Evolutionary conservation across 1,140 invertebrate species (phyloP).

Genomic region (Listronotus bonariensis): DNA sequence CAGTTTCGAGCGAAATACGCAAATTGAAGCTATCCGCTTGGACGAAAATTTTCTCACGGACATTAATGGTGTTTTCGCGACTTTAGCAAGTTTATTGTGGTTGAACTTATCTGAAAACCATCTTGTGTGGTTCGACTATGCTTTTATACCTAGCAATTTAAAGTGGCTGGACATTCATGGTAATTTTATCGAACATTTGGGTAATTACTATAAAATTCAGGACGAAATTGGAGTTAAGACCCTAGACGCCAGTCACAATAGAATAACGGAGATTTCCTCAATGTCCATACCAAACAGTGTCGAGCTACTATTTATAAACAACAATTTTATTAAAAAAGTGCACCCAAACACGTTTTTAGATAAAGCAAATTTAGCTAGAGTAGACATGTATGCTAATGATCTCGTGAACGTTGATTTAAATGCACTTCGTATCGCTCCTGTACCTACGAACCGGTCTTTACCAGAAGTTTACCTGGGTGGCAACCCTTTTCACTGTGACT

Average conservation of each 20-base stretch:
- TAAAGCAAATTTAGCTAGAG: constrained; percentile 80
- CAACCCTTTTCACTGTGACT: constrained; percentile 90
- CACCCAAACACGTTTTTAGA: constrained; percentile 83
- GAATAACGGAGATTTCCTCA: constrained; percentile 76
- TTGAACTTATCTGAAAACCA: constrained; percentile 91
- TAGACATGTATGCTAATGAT: constrained; percentile 88
- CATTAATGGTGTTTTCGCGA: constrained; percentile 84
- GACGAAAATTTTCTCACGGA: constrained; percentile 86
- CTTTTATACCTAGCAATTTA: constrained; percentile 82
- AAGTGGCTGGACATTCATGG: constrained; percentile 90
- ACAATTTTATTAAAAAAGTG: constrained; percentile 81
- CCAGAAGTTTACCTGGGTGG: constrained; percentile 88
- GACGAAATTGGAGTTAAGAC: constrained; percentile 80
- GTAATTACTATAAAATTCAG: constrained; percentile 84
- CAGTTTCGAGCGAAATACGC: constrained; percentile 77
- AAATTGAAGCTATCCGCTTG: constrained; percentile 81
- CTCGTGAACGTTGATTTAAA: constrained; percentile 80
- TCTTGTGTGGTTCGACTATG: constrained; percentile 89
- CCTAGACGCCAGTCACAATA: constrained; percentile 85
- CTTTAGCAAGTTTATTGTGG: constrained; percentile 78
- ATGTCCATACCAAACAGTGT: constrained; percentile 87
- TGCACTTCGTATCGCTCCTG: constrained; percentile 74
- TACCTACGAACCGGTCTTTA: constrained; percentile 68
- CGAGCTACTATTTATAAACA: constrained; percentile 86
- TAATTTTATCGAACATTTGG: constrained; percentile 83